Evolutionary conservation across 2,888 invertebrate genomes (phyloP).

Genomic region (Petrolisthes cinctipes): DNA sequence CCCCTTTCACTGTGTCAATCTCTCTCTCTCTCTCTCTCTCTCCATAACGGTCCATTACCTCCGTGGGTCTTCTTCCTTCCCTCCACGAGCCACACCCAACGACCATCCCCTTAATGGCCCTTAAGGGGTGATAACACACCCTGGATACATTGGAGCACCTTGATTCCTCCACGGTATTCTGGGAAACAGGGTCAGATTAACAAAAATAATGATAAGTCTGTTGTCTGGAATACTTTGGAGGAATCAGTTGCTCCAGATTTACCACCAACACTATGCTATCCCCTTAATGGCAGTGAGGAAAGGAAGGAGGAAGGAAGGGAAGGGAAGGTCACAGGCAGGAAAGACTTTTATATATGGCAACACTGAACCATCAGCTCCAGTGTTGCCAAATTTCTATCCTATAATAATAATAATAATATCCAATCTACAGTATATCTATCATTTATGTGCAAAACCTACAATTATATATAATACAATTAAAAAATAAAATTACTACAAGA

Average conservation of each 20-base stretch:
- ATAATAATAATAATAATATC: slow-evolving; percentile 38
- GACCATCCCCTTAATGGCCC: slow-evolving; percentile 37
- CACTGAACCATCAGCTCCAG: not conserved
- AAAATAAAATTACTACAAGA: no score
- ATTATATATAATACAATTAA: no score
- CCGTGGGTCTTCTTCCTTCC: not conserved
- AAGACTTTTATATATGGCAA: slow-evolving; percentile 1
- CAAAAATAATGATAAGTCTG: no score
- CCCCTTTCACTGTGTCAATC: no score
- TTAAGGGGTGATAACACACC: slow-evolving; percentile 14
- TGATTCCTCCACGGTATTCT: no score
- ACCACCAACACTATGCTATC: no score
- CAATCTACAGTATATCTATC: not conserved
- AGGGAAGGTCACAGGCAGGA: slow-evolving; percentile 14
- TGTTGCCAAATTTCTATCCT: slow-evolving; percentile 14
- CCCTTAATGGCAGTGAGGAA: not conserved
- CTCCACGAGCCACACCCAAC: slow-evolving; percentile 39
- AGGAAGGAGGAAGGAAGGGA: slow-evolving; percentile 11
- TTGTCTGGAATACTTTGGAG: no score
- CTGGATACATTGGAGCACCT: no score
- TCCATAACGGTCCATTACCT: not conserved
- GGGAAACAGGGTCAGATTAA: no score
- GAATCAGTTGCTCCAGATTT: no score
- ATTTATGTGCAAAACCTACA: no score
- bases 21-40: no score